These are phyloP conservation scores for Tragopan temminckii DNA, from an alignment of 2,797 vertebrate genomes.

Conservation along the genomic window DNA sequence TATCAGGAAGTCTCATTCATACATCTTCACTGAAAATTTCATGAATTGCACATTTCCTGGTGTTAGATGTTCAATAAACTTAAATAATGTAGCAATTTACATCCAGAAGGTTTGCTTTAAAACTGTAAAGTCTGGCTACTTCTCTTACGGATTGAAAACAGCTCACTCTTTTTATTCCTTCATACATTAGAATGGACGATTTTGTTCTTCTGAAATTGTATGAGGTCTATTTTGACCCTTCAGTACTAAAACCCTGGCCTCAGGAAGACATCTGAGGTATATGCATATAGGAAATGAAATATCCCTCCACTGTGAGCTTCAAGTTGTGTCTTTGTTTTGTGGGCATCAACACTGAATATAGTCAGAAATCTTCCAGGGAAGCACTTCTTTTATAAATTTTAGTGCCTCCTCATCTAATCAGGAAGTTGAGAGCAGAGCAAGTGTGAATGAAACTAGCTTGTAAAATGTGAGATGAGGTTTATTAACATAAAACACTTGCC, in stretches of 20 bases:
- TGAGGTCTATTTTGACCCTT: background rate
- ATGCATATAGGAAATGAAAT: background rate
- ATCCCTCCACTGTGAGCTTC: background rate
- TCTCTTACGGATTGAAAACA: conserved; percentile 3
- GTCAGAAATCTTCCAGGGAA: background rate
- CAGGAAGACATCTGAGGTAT: background rate
- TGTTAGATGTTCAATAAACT: conserved; percentile 77
- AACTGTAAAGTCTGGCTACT: conserved; percentile 28
- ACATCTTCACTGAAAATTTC: conserved; percentile 72
- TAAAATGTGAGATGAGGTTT: background rate
- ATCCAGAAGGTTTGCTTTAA: conserved; percentile 61
- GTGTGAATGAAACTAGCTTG: background rate
- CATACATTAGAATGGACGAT: background rate
- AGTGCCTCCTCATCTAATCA: background rate
- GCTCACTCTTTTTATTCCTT: background rate
- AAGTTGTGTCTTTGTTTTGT: background rate
- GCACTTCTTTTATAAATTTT: background rate
- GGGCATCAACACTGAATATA: background rate
- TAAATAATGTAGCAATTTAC: conserved; percentile 79
- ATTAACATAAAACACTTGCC: background rate
- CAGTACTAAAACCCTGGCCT: background rate
- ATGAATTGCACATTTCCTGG: conserved; percentile 73
- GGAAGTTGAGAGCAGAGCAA: background rate
- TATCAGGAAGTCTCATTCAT: conserved; percentile 57
- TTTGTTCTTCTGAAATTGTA: background rate